These are phyloP conservation scores for Drosophila anomelani DNA, from an alignment of 2,888 invertebrate species.

Conservation along the genomic window DNA sequence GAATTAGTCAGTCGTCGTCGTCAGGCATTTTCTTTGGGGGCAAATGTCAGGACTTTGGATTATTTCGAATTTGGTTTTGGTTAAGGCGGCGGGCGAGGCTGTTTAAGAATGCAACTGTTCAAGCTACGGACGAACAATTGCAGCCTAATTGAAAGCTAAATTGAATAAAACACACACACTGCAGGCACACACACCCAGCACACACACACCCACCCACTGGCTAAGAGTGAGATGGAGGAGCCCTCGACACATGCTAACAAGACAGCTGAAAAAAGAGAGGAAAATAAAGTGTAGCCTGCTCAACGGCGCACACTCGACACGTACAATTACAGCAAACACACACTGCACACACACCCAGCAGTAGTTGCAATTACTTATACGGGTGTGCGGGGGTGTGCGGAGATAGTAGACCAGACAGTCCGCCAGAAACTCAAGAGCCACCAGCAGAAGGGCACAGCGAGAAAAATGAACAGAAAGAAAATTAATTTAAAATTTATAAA, in stretches of 20 bases:
- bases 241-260: conserved; percentile 26
- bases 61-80: conserved; percentile 44
- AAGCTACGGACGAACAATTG: conserved; percentile 77
- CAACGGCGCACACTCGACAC: conserved; percentile 73
- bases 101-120: conserved; percentile 75
- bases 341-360: conserved; percentile 16
- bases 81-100: conserved; percentile 41
- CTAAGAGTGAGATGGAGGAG: conserved; percentile 1
- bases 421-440: conserved; percentile 41
- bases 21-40: conserved; percentile 28
- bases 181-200: conserved; percentile 12
- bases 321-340: conserved; percentile 64
- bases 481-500: background rate
- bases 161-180: conserved; percentile 72
- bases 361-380: conserved; percentile 45
- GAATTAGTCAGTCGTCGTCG: conserved; percentile 32
- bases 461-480: background rate
- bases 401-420: conserved; percentile 48
- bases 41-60: conserved; percentile 38
- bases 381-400: conserved; percentile 32
- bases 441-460: conserved; percentile 13
- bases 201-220: conserved; percentile 18
- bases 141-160: conserved; percentile 80
- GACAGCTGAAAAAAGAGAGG: conserved; percentile 29
- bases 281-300: conserved; percentile 69